These are phyloP conservation scores for Orthonyx spaldingii DNA, from an alignment of 2,113 vertebrate species.

Conservation along the genomic window DNA sequence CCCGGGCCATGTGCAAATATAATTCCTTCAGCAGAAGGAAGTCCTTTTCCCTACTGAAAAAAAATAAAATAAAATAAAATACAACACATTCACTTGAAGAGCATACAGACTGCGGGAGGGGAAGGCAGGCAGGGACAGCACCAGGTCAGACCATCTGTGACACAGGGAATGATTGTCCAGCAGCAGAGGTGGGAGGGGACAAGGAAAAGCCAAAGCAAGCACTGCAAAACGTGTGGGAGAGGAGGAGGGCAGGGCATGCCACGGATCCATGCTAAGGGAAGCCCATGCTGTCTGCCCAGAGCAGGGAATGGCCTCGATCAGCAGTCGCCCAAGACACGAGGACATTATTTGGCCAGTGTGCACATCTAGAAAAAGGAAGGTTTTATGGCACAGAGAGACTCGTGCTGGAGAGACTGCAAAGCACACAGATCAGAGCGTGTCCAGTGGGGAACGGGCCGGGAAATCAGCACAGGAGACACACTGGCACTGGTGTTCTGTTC, in stretches of 20 bases:
- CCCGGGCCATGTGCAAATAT: slow-evolving; percentile 68
- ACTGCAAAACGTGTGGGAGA: not conserved
- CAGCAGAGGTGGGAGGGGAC: not conserved
- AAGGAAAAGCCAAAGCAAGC: not conserved
- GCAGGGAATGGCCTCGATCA: not conserved
- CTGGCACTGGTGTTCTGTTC: rapidly evolving
- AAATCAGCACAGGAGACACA: not conserved
- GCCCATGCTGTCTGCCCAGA: not conserved
- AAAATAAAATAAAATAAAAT: not conserved
- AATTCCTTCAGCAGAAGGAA: slow-evolving; percentile 55
- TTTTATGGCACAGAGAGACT: slow-evolving; percentile 57
- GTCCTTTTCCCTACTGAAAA: slow-evolving; percentile 40
- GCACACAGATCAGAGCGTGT: not conserved
- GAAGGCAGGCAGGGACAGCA: slow-evolving; percentile 39
- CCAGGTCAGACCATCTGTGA: slow-evolving; percentile 38
- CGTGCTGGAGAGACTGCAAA: not conserved
- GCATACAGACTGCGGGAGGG: slow-evolving; percentile 40
- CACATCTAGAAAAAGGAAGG: not conserved
- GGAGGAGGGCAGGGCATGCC: not conserved
- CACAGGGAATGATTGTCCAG: slow-evolving; percentile 49
- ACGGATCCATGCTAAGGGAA: not conserved
- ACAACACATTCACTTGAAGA: slow-evolving; percentile 38
- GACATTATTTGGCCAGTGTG: slow-evolving; percentile 47
- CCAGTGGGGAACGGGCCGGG: rapidly evolving
- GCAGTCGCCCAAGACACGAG: not conserved